Base-by-base conservation (phyloP, 2,797 vertebrate genomes). In the Spondyliosoma cantharus region DNA sequence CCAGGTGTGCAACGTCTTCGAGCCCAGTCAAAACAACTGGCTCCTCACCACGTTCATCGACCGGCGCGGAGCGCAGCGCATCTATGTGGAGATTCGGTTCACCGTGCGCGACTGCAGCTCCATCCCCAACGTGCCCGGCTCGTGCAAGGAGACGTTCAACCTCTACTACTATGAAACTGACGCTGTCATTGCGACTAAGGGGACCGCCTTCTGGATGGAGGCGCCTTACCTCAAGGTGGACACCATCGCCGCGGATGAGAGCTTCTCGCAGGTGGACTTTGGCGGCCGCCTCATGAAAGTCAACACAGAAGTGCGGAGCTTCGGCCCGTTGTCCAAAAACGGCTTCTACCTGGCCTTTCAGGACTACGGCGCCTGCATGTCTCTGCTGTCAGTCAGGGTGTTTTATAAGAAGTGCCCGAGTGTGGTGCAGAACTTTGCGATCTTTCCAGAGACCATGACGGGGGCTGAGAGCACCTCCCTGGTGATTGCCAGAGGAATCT, bases 11-110 rank as follows among this genome's bases (percentile, higher is more conserved):
- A 99, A 99, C 0, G 98, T 99, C 89, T 99, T 99, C 15, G 97
- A 98, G 76, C 95, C 98, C 80, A 99, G 97, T 90, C 98, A 99
- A 90, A 99, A 99, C 95, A 99, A 99, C 93, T 99, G 98, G 98
- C 97, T 99, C 49, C 97, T 98, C 86, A 99, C 98, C 76, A 99
- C 97, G 3, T 99, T 99, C 93, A 97, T 99, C 56, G 96, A 97
- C 83, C 95, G 98, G 1, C 96, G 96, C 0, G 97, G 96, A 0
- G 96, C 98, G 9, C 97, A 99, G 78, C 97, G 98, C 70, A 96
- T 99, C 93, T 99, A 99, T 53, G 96, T 97, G 46, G 98, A 99
- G 95, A 99, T 99, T 93, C 96, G 97, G 81, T 99, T 99, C 93
- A 99, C 97, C 0, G 98, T 99, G 87, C 96, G 98, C 1, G 97